Evolutionary conservation across 2,888 invertebrate genomes (phyloP), one percentile per base, ranked within the genome.

Genomic region (Chrysotoxum bicinctum): DNA sequence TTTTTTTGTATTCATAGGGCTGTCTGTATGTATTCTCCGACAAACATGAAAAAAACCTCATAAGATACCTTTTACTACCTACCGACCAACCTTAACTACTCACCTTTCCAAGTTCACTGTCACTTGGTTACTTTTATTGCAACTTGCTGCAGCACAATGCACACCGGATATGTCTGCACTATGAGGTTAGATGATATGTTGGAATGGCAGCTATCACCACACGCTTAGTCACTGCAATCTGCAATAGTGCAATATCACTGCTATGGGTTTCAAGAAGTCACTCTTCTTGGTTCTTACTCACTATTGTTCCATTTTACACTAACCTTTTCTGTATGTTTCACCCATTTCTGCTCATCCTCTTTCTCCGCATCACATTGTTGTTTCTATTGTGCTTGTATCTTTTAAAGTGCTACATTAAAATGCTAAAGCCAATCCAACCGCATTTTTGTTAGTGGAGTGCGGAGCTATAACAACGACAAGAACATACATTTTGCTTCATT

Each of bases 391-490:
- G 43, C 54, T 58, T 62, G 79, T 72, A 26, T 75, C 23, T 84
- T 60, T 70, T 72, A 32, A 37, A 75, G 84, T 73, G 43, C 68
- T 68, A 72, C 76, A 81, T 72, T 45, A 76, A 84, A 75, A 68
- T 84, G 64, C 70, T 68, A 58, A 56, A 74, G 74, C 21, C 50
- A 78, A 78, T 12, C 21, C 70, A 64, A 54, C 75, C 64, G 60
- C 70, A 62, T 62, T 83, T 73, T 62, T 70, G 75, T 43, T 56
- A 35, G 48, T 43, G 54, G 64, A 30, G 62, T 69, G 48, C 48
- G 54, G 64, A 30, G 62, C 73, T 66, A 52, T 64, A 50, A 35
- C 21, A 26, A 12, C 7, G 37, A 14, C 2, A 35, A 9, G 14
- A 48, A 45, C 64, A 78, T 58, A 64, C 70, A n/a, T 43, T 78